phyloP scores from a whole-genome alignment of 2,888 invertebrate species.

The Eumerus sabulonum region DNA sequence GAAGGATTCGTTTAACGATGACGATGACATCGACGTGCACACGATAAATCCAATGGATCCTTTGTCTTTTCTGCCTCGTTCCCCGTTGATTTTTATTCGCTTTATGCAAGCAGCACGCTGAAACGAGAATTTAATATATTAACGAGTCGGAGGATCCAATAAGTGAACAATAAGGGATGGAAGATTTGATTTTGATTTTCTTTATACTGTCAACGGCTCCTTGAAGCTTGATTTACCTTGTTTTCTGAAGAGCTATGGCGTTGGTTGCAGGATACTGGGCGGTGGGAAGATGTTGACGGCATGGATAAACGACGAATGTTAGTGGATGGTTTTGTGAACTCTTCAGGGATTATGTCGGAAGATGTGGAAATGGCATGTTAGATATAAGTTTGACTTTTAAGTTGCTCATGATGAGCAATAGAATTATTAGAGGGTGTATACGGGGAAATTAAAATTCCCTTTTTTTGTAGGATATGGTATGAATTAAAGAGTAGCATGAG shows the following conservation, averaged over 20 bases:
- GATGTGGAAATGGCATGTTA: conserved; percentile 57
- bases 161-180: conserved; percentile 69
- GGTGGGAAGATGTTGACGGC: conserved; percentile 12
- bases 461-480: too few relatives aligned
- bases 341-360: conserved; percentile 54
- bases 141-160: conserved; percentile 69
- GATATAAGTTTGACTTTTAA: conserved; percentile 32
- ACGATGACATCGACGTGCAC: conserved; percentile 37
- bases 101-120: conserved; percentile 70
- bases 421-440: background rate
- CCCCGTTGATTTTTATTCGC: conserved; percentile 12
- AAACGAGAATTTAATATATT: conserved; percentile 72
- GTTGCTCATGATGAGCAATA: conserved; percentile 19
- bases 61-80: conserved; percentile 55
- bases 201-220: conserved; percentile 69
- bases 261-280: conserved; percentile 6
- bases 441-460: conserved; percentile 9
- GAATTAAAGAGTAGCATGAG: too few relatives aligned
- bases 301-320: background rate
- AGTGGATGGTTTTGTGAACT: conserved; percentile 32
- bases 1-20: conserved; percentile 61
- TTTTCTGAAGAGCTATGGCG: conserved; percentile 48
- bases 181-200: conserved; percentile 71
- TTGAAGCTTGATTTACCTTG: conserved; percentile 69
- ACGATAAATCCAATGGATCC: conserved; percentile 53